Base-by-base conservation (phyloP, 2,113 vertebrate species). In the Cairina moschata region DNA sequence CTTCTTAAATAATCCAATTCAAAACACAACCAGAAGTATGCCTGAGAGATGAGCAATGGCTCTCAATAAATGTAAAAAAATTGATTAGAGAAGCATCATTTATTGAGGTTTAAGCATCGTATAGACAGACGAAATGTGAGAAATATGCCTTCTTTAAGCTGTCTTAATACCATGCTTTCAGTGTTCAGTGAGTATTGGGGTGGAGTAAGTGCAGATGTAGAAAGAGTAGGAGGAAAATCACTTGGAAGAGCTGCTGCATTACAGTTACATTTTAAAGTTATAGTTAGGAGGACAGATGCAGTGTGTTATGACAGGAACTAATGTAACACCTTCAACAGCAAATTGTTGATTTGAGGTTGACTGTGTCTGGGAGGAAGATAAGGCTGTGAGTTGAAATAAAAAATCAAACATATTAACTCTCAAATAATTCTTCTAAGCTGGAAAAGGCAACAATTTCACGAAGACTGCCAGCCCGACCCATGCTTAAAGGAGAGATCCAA, bases 101-200 rank as follows among this genome's bases (percentile, higher is more conserved):
- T 92, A 20, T 42, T 92, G 20, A 91, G 66, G 48, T 94, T 76
- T 89, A 92, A 89, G 54, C 74, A 89, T 73, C 72, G 68, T 72
- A 66, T 25, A 85, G 71, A 82, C 69, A 95, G 74, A 85, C 89
- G 20, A 91, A 78, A 42, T 32, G 34, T 65, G 38, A 81, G 56
- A 86, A 93, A 86, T 66, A 62, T 3, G 18, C n/a, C 25, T 75
- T 86, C 31, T 88, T 86, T 52, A 88, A 56, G 23, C 22, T 81
- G 59, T 55, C 40, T 74, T 93, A 93, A 83, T 60, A 40, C 0
- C 4, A 62, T 9, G 17, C n/a, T 68, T 65, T 85, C 67, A 50
- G 50, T 5, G 18, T 83, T 80, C 28, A 80, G 22, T 25, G 29
- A 60, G 38, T 31, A 46, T 32, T 1, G 9, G 14, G 18, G 31